phyloP scores from a whole-genome alignment of 2,113 vertebrate genomes.

The Sturnus vulgaris region DNA sequence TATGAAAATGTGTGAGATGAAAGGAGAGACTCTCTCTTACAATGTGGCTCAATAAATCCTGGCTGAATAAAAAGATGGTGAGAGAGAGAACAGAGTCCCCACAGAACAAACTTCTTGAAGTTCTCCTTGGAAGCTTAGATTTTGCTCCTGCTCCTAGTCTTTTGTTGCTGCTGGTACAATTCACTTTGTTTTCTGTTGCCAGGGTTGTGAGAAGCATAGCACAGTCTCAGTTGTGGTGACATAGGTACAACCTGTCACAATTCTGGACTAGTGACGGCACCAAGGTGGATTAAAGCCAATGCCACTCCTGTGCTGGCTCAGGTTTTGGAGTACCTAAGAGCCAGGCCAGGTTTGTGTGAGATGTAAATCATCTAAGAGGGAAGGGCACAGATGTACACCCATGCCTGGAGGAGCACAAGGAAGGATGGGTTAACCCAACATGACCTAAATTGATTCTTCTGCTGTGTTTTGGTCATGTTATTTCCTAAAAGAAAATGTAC shows the following conservation, averaged over 20 bases:
- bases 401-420: neutral
- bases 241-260: neutral
- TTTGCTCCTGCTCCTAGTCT: neutral
- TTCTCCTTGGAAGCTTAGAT: neutral
- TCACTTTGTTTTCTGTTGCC: neutral
- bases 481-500: neutral
- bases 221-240: neutral
- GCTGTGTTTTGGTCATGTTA: neutral
- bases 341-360: neutral
- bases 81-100: neutral
- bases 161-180: neutral
- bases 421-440: neutral
- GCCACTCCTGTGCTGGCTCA: neutral
- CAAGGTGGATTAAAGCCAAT: neutral
- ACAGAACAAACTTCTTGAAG: neutral
- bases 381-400: rapidly evolving
- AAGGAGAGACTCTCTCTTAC: neutral
- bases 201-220: neutral
- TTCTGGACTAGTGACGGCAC: neutral
- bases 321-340: neutral
- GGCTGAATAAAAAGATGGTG: neutral
- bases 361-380: neutral
- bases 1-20: neutral
- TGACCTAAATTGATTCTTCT: neutral
- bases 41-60: neutral